Conservation (phyloP, 2,113 vertebrate species). For the Steatornis caripensis region DNA sequence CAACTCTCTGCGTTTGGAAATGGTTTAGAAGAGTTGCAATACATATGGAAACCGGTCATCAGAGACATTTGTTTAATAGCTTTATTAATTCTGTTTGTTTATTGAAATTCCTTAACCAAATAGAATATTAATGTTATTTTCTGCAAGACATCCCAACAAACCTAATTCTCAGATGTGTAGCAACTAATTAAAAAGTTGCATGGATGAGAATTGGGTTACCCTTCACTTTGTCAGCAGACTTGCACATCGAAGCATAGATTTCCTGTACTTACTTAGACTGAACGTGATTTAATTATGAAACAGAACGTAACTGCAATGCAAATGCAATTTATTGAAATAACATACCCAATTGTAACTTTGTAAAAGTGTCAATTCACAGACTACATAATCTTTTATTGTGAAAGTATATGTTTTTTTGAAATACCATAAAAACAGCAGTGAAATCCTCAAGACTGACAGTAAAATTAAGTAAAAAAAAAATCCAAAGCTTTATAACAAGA, state of each 20-base stretch:
- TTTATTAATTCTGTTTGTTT: constrained; percentile 58
- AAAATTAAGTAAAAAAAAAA: constrained; percentile 21
- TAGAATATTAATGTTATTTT: constrained; percentile 62
- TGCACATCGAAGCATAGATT: constrained; percentile 14
- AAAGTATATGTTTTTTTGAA: not conserved
- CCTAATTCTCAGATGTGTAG: constrained; percentile 36
- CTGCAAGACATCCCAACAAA: constrained; percentile 39
- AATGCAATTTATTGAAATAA: not conserved
- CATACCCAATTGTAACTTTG: not conserved
- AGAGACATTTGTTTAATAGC: constrained; percentile 37
- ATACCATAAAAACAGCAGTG: not conserved
- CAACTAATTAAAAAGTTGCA: constrained; percentile 53
- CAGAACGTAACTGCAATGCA: not conserved
- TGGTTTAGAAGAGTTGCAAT: not conserved
- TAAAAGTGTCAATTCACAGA: not conserved
- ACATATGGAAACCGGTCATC: constrained; percentile 13
- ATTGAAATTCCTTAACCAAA: constrained; percentile 30
- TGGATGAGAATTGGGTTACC: constrained; percentile 29
- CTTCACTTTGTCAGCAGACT: constrained; percentile 40
- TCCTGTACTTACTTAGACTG: not conserved
- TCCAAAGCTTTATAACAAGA: not conserved
- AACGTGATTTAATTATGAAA: constrained; percentile 25
- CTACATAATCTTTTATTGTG: not conserved
- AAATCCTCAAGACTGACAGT: not conserved
- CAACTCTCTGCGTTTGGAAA: not conserved